Evolutionary conservation across 2,888 invertebrate species (phyloP).

Genomic region (Metellina segmentata): DNA sequence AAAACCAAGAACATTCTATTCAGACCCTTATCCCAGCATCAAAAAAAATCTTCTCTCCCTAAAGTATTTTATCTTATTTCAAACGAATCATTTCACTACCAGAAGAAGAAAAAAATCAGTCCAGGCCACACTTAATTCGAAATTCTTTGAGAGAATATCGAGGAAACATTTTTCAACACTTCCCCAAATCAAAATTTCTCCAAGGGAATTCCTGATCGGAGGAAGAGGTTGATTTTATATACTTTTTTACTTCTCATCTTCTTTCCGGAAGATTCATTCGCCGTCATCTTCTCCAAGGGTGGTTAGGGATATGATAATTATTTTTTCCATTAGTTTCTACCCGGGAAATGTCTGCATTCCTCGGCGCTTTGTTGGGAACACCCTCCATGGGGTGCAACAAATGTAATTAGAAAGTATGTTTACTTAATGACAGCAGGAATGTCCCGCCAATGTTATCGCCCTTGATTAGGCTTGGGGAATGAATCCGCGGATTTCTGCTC

Average conservation of each 20-base stretch:
- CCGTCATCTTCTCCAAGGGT: neutral
- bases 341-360: constrained; percentile 9
- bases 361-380: neutral
- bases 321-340: constrained; percentile 17
- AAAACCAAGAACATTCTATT: neutral
- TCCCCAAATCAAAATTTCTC: constrained; percentile 18
- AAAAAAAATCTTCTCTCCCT: constrained; percentile 13
- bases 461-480: constrained; percentile 30
- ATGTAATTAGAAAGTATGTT: constrained; percentile 54
- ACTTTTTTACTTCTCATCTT: neutral
- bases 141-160: constrained; percentile 40
- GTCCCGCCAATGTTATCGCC: neutral
- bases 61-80: constrained; percentile 16
- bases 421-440: constrained; percentile 48
- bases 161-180: constrained; percentile 18
- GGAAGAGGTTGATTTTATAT: neutral
- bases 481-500: neutral
- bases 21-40: neutral
- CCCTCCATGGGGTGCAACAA: constrained; percentile 37
- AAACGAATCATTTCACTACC: neutral
- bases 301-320: constrained; percentile 32
- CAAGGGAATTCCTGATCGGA: constrained; percentile 24
- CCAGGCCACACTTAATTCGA: constrained; percentile 21
- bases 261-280: neutral
- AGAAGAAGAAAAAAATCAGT: neutral